A percentile compares a stretch with the other conserved stretches of the same genome.
phyloP scores from a whole-genome alignment of 2,113 vertebrate species.

The Platanista minor region DNA sequence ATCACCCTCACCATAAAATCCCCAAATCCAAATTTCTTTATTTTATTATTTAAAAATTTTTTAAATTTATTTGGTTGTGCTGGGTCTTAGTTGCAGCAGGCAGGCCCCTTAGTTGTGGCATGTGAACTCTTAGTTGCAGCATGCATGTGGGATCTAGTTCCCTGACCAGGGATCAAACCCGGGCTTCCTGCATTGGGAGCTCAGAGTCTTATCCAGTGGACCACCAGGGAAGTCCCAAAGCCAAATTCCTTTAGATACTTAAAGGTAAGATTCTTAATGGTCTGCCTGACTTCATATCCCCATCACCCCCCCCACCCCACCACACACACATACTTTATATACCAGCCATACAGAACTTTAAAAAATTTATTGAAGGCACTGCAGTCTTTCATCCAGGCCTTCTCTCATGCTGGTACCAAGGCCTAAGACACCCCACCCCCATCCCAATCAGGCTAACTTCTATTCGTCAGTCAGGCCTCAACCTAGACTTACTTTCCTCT shows the following conservation, averaged over 20 bases:
- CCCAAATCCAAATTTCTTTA: neutral
- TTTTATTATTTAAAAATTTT: too few relatives aligned
- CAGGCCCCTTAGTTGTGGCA: too few relatives aligned
- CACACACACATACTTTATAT: neutral
- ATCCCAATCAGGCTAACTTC: neutral
- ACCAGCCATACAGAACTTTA: neutral
- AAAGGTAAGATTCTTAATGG: neutral
- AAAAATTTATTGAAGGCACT: neutral
- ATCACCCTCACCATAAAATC: neutral
- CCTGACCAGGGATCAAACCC: too few relatives aligned
- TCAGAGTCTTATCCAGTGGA: too few relatives aligned
- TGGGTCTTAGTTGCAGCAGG: too few relatives aligned
- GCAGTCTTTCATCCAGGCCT: neutral
- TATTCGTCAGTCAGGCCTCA: neutral
- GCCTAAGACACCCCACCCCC: neutral
- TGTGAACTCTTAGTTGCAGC: too few relatives aligned
- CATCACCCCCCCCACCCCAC: accelerated
- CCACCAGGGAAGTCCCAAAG: too few relatives aligned
- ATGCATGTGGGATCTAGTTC: too few relatives aligned
- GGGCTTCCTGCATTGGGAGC: too few relatives aligned
- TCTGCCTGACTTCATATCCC: neutral
- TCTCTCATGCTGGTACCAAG: neutral
- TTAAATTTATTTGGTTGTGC: too few relatives aligned
- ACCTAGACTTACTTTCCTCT: neutral
- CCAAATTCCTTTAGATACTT: neutral